A percentile compares a stretch with the other conserved stretches of the same genome.
Evolutionary conservation across 2,113 vertebrate species (phyloP).

Genomic region (Sula dactylatra): DNA sequence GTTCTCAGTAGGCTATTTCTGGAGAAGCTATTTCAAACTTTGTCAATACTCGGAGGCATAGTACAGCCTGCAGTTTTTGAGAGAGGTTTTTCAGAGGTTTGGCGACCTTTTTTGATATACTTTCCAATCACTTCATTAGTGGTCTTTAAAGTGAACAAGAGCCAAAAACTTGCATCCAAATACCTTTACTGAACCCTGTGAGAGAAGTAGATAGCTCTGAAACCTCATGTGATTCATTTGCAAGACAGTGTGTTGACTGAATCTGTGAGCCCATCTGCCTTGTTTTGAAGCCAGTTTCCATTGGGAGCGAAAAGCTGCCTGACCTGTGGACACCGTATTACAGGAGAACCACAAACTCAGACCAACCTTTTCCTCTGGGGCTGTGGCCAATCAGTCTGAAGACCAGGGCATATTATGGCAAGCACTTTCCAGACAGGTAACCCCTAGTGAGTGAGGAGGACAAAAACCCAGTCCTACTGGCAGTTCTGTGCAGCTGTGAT

Average conservation of each 20-base stretch:
- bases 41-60: rapidly evolving
- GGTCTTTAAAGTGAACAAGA: not conserved
- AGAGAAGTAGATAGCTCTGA: not conserved
- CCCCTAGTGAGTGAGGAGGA: not conserved
- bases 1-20: not conserved
- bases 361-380: not conserved
- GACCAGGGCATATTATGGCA: not conserved
- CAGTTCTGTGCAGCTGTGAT: not conserved
- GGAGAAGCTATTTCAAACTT: not conserved
- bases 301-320: not conserved
- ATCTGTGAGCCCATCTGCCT: not conserved
- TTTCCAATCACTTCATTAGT: not conserved
- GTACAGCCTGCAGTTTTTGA: not conserved
- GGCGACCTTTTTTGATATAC: not conserved
- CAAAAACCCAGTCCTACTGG: not conserved
- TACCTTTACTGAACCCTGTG: not conserved
- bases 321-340: too few relatives aligned
- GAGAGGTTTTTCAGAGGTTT: not conserved
- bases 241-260: not conserved
- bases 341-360: not conserved
- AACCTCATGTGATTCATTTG: not conserved
- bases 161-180: not conserved
- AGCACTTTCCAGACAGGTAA: not conserved
- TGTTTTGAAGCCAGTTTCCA: not conserved
- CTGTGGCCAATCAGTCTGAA: not conserved